Percentiles rank a stretch among this genome's conserved stretches.
Evolutionary conservation across 2,113 vertebrate genomes (phyloP).

Genomic region (Rhabdornis inornatus): DNA sequence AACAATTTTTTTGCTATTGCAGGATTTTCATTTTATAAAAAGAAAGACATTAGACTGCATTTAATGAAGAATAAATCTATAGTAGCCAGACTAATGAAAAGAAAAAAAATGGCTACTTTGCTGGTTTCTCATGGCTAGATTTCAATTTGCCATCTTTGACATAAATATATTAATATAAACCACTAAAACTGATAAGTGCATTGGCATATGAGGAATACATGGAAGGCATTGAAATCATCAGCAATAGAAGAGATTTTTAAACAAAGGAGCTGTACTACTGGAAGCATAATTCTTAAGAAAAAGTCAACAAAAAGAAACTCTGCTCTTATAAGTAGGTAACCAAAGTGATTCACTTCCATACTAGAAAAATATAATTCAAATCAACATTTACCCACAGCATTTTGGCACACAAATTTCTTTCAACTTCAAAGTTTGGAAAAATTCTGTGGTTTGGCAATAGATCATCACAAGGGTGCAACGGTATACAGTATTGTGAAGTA

Average conservation of each 20-base stretch:
- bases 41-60: not conserved
- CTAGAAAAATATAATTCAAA: not conserved
- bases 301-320: not conserved
- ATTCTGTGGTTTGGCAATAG: not conserved
- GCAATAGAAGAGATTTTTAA: not conserved
- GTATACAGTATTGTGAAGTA: not conserved
- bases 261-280: not conserved
- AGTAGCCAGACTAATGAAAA: not conserved
- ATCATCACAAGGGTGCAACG: not conserved
- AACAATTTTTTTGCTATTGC: not conserved
- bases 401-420: not conserved
- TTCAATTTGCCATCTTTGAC: not conserved
- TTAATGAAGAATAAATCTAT: not conserved
- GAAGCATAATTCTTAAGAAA: not conserved
- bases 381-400: not conserved
- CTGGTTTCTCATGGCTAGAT: not conserved
- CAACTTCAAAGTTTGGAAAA: conserved; percentile 8
- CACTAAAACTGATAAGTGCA: not conserved
- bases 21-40: not conserved
- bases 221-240: not conserved
- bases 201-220: not conserved
- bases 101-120: not conserved
- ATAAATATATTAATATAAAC: not conserved
- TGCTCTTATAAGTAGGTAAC: not conserved
- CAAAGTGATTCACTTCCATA: not conserved